Percentiles rank a stretch among this genome's conserved stretches.
These are phyloP conservation scores for Euplagia quadripunctaria DNA, from an alignment of 2,888 invertebrate genomes.

Conservation along the genomic window DNA sequence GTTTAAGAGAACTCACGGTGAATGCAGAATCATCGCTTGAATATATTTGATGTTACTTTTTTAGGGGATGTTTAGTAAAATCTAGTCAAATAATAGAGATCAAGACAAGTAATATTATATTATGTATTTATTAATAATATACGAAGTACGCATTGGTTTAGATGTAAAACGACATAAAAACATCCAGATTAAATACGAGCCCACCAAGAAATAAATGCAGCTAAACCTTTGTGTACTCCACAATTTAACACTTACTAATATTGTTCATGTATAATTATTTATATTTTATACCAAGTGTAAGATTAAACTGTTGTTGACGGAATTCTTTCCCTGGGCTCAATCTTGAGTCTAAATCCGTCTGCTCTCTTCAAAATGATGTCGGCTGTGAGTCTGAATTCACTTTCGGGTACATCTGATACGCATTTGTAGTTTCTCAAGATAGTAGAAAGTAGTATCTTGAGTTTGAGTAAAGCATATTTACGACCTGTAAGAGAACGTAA, in stretches of 20 bases:
- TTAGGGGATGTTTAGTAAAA: not conserved
- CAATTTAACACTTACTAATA: not conserved
- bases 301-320: constrained; percentile 34
- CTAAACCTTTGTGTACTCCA: not conserved
- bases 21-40: too few relatives aligned
- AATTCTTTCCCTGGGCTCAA: constrained; percentile 88
- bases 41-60: too few relatives aligned
- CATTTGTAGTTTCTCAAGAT: constrained; percentile 90
- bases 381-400: constrained; percentile 90
- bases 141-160: not conserved
- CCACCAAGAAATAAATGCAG: not conserved
- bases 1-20: too few relatives aligned
- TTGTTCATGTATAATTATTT: not conserved
- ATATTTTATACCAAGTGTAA: not conserved
- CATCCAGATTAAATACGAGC: not conserved
- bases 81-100: not conserved
- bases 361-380: constrained; percentile 92
- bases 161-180: not conserved
- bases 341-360: constrained; percentile 90
- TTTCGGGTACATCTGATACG: constrained; percentile 88
- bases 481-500: constrained; percentile 81
- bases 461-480: constrained; percentile 92
- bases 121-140: not conserved
- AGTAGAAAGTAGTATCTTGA: constrained; percentile 91
- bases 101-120: not conserved